Conservation (phyloP, 2,797 vertebrate genomes). For the Allobates femoralis region DNA sequence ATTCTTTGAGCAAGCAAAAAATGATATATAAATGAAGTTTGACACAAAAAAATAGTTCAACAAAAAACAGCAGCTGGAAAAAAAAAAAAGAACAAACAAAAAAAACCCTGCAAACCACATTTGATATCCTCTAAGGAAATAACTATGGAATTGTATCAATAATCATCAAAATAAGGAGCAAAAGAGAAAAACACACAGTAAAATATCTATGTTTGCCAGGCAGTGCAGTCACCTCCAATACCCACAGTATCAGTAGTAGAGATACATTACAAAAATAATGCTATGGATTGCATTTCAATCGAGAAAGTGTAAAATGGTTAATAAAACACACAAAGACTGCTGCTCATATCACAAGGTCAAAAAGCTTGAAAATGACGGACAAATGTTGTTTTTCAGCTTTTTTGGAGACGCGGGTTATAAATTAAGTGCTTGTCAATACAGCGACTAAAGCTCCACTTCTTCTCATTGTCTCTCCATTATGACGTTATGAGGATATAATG, state of each 20-base stretch:
- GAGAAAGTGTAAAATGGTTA: conserved; percentile 18
- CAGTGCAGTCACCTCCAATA: conserved; percentile 27
- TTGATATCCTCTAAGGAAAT: not conserved
- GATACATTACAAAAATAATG: conserved; percentile 34
- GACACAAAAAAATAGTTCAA: not conserved
- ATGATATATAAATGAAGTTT: not conserved
- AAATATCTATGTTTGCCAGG: conserved; percentile 38
- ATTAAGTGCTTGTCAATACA: not conserved
- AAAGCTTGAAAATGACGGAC: conserved; percentile 24
- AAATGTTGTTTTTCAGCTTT: not conserved
- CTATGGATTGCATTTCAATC: not conserved
- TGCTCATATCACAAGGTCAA: conserved; percentile 2
- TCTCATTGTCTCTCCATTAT: conserved; percentile 20
- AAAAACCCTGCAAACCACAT: not conserved
- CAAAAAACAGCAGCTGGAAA: not conserved
- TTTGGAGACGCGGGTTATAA: not conserved
- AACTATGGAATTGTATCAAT: conserved; percentile 3
- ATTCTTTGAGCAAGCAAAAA: conserved; percentile 3
- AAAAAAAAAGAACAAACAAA: not conserved
- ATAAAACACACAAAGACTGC: conserved; percentile 9
- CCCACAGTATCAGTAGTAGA: conserved; percentile 55
- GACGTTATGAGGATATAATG: not conserved
- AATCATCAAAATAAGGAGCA: conserved; percentile 7
- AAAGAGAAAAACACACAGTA: conserved; percentile 17
- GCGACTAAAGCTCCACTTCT: not conserved